Evolutionary conservation across 2,113 vertebrate species (phyloP).

Genomic region (Egretta garzetta): DNA sequence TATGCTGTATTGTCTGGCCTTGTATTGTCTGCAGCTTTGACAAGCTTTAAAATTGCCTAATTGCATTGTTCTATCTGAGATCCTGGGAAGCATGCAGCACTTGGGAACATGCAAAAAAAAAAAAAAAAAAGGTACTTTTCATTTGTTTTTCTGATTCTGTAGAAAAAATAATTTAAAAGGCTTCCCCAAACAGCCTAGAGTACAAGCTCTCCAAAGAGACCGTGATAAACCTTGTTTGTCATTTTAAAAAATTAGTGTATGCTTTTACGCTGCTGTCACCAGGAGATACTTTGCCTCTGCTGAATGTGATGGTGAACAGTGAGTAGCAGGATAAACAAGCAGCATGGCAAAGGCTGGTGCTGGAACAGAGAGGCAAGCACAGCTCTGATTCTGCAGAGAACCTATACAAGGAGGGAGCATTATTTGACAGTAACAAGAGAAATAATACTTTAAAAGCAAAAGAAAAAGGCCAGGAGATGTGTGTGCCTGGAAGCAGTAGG

Average conservation of each 20-base stretch:
- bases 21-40: slow-evolving; percentile 1
- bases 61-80: not conserved
- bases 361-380: not conserved
- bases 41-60: not conserved
- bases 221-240: not conserved
- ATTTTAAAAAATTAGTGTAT: not conserved
- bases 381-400: not conserved
- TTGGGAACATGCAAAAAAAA: not conserved
- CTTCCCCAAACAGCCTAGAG: not conserved
- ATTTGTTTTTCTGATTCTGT: not conserved
- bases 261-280: not conserved
- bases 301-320: not conserved
- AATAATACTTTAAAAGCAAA: not conserved
- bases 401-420: not conserved
- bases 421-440: not conserved
- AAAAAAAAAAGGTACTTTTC: not conserved
- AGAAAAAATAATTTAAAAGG: not conserved
- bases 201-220: not conserved
- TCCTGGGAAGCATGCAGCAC: not conserved
- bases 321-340: not conserved
- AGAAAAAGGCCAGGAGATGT: not conserved
- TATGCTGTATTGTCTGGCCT: slow-evolving; percentile 18
- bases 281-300: not conserved
- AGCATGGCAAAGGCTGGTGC: not conserved
- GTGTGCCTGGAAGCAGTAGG: not conserved